Percentiles rank a stretch among this genome's conserved stretches.
Conservation (phyloP, 2,113 vertebrate genomes). For the Capreolus pygargus region DNA sequence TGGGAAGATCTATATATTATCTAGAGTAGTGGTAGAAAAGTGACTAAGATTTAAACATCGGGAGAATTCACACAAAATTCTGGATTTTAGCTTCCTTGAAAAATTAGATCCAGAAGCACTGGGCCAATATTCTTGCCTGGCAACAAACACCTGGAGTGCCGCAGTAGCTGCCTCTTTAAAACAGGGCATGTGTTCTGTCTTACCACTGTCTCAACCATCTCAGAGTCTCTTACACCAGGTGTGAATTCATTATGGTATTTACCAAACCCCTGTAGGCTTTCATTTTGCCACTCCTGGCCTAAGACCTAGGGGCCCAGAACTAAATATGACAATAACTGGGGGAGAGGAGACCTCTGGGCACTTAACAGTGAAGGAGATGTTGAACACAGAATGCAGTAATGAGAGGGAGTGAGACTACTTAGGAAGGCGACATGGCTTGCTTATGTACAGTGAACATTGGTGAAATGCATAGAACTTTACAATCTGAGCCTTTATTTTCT, state of each 20-base stretch:
- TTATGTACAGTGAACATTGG: background rate
- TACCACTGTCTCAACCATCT: background rate
- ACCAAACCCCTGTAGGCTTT: background rate
- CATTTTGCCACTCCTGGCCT: background rate
- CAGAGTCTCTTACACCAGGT: background rate
- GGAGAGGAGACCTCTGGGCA: background rate
- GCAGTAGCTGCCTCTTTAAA: background rate
- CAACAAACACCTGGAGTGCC: background rate
- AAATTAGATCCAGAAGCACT: background rate
- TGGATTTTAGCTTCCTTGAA: background rate
- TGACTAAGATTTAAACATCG: background rate
- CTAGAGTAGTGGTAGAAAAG: background rate
- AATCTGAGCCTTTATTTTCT: constrained; percentile 13
- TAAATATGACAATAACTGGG: background rate
- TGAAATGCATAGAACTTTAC: background rate
- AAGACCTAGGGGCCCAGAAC: background rate
- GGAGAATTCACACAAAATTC: background rate
- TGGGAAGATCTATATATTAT: background rate
- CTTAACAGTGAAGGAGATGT: background rate
- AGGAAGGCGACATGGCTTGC: background rate
- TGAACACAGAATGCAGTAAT: background rate
- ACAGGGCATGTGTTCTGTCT: background rate
- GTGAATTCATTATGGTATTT: background rate
- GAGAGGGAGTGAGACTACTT: background rate
- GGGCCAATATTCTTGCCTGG: background rate